phyloP scores from a whole-genome alignment of 1,140 invertebrate genomes.

The Mactra quadrangularis region DNA sequence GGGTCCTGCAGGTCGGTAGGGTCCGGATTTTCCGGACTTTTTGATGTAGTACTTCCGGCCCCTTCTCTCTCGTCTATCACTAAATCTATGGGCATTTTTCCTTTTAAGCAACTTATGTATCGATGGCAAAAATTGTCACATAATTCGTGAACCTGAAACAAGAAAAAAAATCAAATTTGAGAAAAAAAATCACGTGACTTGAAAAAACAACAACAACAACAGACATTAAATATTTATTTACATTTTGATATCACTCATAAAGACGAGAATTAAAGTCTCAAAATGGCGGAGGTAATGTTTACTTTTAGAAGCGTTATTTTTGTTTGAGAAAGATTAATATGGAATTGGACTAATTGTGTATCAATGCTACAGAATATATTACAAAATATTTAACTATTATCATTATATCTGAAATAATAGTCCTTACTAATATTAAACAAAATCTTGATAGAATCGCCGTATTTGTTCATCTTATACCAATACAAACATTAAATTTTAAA shows the following conservation, averaged over 20 bases:
- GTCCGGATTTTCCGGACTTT: constrained; percentile 77
- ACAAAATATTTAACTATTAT: constrained; percentile 43
- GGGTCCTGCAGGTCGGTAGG: constrained; percentile 77
- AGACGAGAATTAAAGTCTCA: too few species aligned
- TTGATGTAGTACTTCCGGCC: constrained; percentile 76
- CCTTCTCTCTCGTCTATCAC: constrained; percentile 99
- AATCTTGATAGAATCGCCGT: constrained; percentile 56
- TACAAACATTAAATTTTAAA: constrained; percentile 60
- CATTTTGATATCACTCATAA: too few species aligned
- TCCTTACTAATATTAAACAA: constrained; percentile 50
- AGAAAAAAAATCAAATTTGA: constrained; percentile 45
- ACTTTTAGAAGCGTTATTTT: too few species aligned
- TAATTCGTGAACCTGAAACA: constrained; percentile 97
- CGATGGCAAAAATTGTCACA: constrained; percentile 99
- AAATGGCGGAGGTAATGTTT: too few species aligned
- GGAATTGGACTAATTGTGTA: not conserved
- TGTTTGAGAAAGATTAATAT: too few species aligned
- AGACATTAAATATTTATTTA: too few species aligned
- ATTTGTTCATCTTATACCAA: constrained; percentile 50
- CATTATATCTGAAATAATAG: constrained; percentile 50
- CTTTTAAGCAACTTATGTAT: constrained; percentile 99
- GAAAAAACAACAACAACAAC: too few species aligned
- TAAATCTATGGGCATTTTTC: constrained; percentile 99
- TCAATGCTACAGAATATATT: constrained; percentile 18
- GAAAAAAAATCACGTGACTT: not conserved